Base-by-base conservation (phyloP, 2,797 vertebrate genomes). In the Enteromius trimaculatus region DNA sequence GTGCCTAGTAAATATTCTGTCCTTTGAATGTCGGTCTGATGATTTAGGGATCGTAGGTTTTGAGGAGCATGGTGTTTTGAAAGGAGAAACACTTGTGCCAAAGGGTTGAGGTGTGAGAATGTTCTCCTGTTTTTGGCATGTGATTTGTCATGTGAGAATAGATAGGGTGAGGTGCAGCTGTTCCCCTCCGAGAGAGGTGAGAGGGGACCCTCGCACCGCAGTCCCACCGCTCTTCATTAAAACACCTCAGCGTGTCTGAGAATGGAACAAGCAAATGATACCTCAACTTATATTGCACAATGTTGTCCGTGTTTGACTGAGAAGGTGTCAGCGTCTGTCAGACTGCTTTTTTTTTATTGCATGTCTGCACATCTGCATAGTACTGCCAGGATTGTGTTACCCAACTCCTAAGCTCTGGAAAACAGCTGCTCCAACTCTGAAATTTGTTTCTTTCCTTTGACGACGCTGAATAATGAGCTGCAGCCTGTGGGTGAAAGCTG, bases 111-210 rank as follows among this genome's bases (percentile, higher is more conserved):
- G 84, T 88, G 87, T 90, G 90, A 92, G 91, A 90, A 90, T 89
- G 85, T 62, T 55, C 86, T 84, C 88, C 89, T 91, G 90, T 83
- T 88, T 60, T 31, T 90, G 89, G 80, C 84, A 90, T 88, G 84
- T 88, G 91, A 92, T 93, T 92, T 90, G 92, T 93, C 89, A 92
- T 93, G 90, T 92, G 90, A 92, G 90, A 90, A 88, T 87, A 85
- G 88, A 88, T 89, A 90, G 90, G 90, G 92, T 89, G 87, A 86
- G 90, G 84, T 92, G 92, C 94, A 95, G 94, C 93, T 94, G 94
- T 93, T 86, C 91, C 90, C 80, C 89, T 60, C 17, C 0, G 62
- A 68, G 39, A 76, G 71, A 60, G 23, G 39, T 31, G 31, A 23
- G 77, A 69, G 64, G 4, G 68, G 26, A 62, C 42, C 26, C 79